Conservation (phyloP, 2,113 vertebrate species). For the Elephas maximus region DNA sequence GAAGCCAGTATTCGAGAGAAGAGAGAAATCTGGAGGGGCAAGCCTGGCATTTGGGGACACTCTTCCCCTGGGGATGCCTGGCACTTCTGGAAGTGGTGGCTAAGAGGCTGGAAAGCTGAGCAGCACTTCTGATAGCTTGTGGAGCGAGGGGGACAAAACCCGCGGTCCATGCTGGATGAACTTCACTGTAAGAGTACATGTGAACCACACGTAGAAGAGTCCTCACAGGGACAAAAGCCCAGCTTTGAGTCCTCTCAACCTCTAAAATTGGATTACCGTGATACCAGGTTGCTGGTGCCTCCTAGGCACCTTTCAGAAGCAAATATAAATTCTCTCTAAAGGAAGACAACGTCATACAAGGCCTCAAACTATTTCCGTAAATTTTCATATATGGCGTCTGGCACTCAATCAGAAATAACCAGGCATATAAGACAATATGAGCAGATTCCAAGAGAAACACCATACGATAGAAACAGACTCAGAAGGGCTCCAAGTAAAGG, state of each 20-base stretch:
- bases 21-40: background rate
- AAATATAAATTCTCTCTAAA: background rate
- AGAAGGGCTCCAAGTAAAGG: background rate
- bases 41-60: background rate
- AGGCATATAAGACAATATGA: background rate
- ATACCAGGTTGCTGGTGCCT: background rate
- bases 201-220: background rate
- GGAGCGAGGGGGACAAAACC: background rate
- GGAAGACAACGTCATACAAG: background rate
- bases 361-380: background rate
- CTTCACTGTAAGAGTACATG: background rate
- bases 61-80: background rate
- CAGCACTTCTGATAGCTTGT: background rate
- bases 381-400: background rate
- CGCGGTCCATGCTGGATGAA: background rate
- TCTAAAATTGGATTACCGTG: background rate
- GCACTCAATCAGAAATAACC: background rate
- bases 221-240: background rate
- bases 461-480: background rate
- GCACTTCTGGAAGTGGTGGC: background rate
- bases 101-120: background rate
- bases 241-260: background rate
- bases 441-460: background rate
- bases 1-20: background rate
- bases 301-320: background rate